Percentiles rank a stretch among this genome's conserved stretches.
Conservation (phyloP, 2,113 vertebrate genomes). For the Sinosuthora webbiana region DNA sequence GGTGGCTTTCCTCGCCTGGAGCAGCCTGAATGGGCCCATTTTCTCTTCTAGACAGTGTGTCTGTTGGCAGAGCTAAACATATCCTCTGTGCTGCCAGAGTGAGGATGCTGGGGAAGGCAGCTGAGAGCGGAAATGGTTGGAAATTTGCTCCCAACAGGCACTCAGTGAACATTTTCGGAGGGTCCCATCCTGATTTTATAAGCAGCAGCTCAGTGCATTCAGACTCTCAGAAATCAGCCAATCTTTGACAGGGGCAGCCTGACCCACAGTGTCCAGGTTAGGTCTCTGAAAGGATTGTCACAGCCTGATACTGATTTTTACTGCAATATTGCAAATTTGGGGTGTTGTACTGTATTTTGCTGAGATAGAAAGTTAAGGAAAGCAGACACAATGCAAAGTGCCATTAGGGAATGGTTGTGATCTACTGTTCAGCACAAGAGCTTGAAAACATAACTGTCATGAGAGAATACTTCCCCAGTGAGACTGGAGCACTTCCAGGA, state of each 20-base stretch:
- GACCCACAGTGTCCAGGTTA: background rate
- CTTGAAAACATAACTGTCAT: background rate
- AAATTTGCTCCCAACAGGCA: background rate
- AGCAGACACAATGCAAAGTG: background rate
- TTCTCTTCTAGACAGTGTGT: constrained; percentile 23
- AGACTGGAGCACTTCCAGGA: background rate
- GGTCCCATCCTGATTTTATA: background rate
- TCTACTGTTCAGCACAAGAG: background rate
- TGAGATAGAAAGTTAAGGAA: background rate
- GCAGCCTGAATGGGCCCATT: constrained; percentile 44
- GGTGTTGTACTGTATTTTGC: background rate
- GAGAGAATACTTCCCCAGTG: background rate
- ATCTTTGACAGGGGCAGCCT: background rate
- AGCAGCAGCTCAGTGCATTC: background rate
- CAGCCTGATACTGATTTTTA: background rate
- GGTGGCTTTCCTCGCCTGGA: constrained; percentile 3
- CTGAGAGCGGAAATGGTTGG: background rate
- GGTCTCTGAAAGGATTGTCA: background rate
- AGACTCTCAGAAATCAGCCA: background rate
- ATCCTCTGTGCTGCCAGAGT: background rate
- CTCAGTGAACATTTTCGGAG: background rate
- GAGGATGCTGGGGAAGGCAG: background rate
- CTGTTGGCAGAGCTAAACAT: constrained; percentile 34
- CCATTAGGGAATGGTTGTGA: background rate
- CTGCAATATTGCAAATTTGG: background rate